Base-by-base conservation (phyloP, 1,140 invertebrate species). In the Zaprionus gabonicus region DNA sequence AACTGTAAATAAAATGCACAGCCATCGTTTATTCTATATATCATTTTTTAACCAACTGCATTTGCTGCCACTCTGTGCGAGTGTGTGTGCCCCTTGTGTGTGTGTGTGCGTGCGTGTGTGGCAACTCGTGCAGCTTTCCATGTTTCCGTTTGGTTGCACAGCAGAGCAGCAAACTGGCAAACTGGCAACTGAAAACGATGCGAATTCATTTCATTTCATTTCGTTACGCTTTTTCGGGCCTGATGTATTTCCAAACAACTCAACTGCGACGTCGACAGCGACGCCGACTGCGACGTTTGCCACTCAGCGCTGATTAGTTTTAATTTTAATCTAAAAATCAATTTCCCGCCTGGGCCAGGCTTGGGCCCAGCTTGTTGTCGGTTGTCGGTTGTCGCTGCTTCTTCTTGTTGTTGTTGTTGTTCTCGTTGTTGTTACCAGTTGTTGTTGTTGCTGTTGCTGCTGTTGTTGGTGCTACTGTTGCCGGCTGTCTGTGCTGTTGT, bases 261-360 rank as follows among this genome's bases (percentile, higher is more conserved):
- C 38, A 41, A 65, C 63, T 5, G 12, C 20, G 51, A 25, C 63
- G 13, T 38, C 31, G 23, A 17, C 20, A 17, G n/a, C 34, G 59
- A 36, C 69, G 60, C 57, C 69, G 65, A 56, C 68, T 55, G 64
- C 79, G 58, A 23, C 76, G 73, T 65, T 67, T 70, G 80, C 65
- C 86, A 91, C 87, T 90, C 86, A 82, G 71, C 86, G 79, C 86
- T 91, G 88, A 91, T 91, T 91, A 91, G 88, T 91, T 91, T 91
- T 91, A 91, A 90, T 85, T 91, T 91, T 91, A 91, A 91, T 91
- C 90, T 91, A 90, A 85, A 91, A 91, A 91, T 91, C 88, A 88
- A 91, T 91, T 91, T 91, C 90, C 85, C 88, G 76, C 81, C 79
- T 23, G 46, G 9, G 46, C 20, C 80, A 58, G 67, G 58, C 6